Evolutionary conservation across 2,113 vertebrate species (phyloP).

Genomic region (Acrocephalus arundinaceus): DNA sequence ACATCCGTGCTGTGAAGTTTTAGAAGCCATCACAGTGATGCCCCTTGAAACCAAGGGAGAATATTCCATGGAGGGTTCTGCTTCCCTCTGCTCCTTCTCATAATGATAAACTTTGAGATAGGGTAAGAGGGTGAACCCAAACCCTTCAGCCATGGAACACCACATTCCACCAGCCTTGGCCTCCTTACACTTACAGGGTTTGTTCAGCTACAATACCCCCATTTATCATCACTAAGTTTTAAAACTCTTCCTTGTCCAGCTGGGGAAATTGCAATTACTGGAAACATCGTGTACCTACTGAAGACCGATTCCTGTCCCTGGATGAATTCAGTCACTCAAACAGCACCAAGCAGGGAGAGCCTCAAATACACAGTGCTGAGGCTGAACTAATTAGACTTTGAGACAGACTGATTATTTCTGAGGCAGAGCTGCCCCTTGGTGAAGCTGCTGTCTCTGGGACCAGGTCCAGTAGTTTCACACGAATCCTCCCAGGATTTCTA

Average conservation of each 20-base stretch:
- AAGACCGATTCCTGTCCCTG: neutral
- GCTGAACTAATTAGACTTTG: constrained; percentile 16
- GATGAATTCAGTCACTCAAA: neutral
- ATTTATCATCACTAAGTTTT: neutral
- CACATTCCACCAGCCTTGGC: neutral
- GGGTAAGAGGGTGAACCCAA: neutral
- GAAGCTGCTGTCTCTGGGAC: neutral
- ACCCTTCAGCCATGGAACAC: neutral
- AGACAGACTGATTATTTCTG: constrained; percentile 32
- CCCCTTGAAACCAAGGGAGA: neutral
- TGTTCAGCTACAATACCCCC: neutral
- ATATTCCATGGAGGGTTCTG: neutral
- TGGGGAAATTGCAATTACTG: neutral
- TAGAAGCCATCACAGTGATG: neutral
- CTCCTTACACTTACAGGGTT: neutral
- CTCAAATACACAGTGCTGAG: neutral
- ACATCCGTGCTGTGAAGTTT: constrained; percentile 35
- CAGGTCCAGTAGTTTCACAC: neutral
- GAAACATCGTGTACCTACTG: neutral
- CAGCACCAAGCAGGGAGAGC: neutral
- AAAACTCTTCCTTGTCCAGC: neutral
- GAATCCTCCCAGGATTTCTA: neutral
- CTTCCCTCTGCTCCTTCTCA: neutral
- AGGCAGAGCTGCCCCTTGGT: neutral
- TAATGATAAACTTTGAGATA: fast-evolving